phyloP scores from a whole-genome alignment of 2,888 invertebrate species.

The Notodonta dromedarius region DNA sequence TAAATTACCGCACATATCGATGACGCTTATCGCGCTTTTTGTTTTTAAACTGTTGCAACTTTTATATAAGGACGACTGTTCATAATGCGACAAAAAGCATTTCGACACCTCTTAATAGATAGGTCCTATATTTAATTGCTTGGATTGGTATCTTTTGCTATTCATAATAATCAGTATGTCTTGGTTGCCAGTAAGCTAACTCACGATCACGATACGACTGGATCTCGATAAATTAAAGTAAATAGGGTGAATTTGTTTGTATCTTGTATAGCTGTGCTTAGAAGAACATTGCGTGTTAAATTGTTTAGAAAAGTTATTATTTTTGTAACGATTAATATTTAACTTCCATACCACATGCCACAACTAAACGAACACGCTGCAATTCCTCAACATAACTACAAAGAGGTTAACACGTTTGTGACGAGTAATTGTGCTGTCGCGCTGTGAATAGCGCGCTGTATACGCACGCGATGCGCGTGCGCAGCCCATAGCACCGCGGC shows the following conservation, averaged over 20 bases:
- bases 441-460: constrained; percentile 11
- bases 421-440: constrained; percentile 16
- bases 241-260: too few relatives aligned
- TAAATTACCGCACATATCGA: constrained; percentile 20
- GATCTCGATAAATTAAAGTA: too few relatives aligned
- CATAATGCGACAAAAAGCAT: constrained; percentile 2
- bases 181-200: too few relatives aligned
- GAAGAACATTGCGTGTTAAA: not conserved
- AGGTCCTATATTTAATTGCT: too few relatives aligned
- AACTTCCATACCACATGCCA: not conserved
- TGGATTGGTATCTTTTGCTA: too few relatives aligned
- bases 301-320: not conserved
- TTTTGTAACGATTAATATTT: not conserved
- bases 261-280: not conserved
- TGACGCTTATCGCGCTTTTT: constrained; percentile 16
- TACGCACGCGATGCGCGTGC: constrained; percentile 16
- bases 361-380: not conserved
- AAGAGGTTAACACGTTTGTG: not conserved
- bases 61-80: constrained; percentile 6
- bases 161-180: too few relatives aligned
- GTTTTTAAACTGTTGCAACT: constrained; percentile 15
- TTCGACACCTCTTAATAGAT: not conserved
- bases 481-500: constrained; percentile 3
- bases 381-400: not conserved
- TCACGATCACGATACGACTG: too few relatives aligned